Base-by-base conservation (phyloP, 1,140 invertebrate genomes). In the Araneus ventricosus region DNA sequence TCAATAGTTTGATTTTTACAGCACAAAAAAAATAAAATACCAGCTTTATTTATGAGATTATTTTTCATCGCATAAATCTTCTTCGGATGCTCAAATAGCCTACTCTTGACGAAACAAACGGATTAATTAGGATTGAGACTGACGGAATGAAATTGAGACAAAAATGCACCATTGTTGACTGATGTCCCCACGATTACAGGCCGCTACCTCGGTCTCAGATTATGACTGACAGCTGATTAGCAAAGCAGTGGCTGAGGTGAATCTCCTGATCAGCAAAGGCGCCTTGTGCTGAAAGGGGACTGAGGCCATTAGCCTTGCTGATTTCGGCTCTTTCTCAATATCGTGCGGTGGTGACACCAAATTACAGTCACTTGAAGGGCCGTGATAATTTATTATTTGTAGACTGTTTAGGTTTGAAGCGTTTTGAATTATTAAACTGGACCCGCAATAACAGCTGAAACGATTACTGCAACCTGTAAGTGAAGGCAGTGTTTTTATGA, bases 211-310 rank as follows among this genome's bases (percentile, higher is more conserved):
- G 63, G n/a, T 67, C 63, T 27, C 24, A 27, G 63, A 67, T 7
- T 27, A n/a, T 67, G 63, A 67, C 24, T 67, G 63, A 67, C 63
- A 67, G 63, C 27, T 67, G 63, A 67, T 67, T 67, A 67, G 63
- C 63, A 67, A 67, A 27, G 20, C 17, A 22, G 20, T 22, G 20
- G 20, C 24, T 59, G 24, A 59, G 63, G 63, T n/a, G n/a, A 8
- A n/a, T 22, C 22, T 22, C 4, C 22, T 10, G 7, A 67, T 27
- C 63, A 67, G 24, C n/a, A 67, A 67, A n/a, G 63, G 24, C 24
- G 63, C 63, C n/a, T 67, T 67, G 63, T 67, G 63, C 63, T n/a
- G 63, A 67, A 67, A 67, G 63, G n/a, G 24, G 63, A 67, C 63
- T n/a, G 8, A 6, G 63, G 63, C 10, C 27, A 67, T 67, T 67